Evolutionary conservation across 2,113 vertebrate species (phyloP), one percentile per base, ranked within the genome.

Genomic region (Pachypanchax playfairii): DNA sequence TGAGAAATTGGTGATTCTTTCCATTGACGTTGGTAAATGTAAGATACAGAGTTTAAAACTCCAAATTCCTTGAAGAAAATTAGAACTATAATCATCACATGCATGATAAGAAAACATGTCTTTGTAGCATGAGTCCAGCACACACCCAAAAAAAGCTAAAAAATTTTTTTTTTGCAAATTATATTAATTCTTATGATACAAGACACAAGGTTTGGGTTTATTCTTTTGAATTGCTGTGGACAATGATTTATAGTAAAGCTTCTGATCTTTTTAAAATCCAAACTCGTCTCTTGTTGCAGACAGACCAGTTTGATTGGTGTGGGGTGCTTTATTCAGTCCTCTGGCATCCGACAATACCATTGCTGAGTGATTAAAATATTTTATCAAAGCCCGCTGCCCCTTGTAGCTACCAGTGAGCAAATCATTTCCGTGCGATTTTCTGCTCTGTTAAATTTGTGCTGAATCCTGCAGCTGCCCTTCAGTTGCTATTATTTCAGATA

Each of bases 401-500:
- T 35, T 33, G 1, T 4, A 25, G 31, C 17, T 26, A 20, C 21
- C 25, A 65, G 11, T 62, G 36, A 67, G 29, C 3, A 15, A 71
- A 60, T 63, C 3, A 38, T 58, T 63, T 52, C 31, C 56, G 3
- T 14, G 22, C 24, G 57, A 67, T 58, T 77, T 62, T 62, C 44
- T 12, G 3, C 46, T 60, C 50, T 52, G 17, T 58, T 67, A 36
- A 62, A 50, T 53, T 26, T 51, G 26, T 20, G 10, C 43, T 58
- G 24, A 26, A 18, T 47, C 59, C 54, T 64, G 51, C 51, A 51
- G 39, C 41, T 48, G 47, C 35, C 46, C 43, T 55, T 6, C 29
- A 61, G 8, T n/a, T 25, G 2, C 33, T 49, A 65, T 53, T 73
- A 73, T 52, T 58, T 67, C 63, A 20, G 2, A 29, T 65, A 65